Base-by-base conservation (phyloP, 2,888 invertebrate species). In the Falcaria lacertinaria region DNA sequence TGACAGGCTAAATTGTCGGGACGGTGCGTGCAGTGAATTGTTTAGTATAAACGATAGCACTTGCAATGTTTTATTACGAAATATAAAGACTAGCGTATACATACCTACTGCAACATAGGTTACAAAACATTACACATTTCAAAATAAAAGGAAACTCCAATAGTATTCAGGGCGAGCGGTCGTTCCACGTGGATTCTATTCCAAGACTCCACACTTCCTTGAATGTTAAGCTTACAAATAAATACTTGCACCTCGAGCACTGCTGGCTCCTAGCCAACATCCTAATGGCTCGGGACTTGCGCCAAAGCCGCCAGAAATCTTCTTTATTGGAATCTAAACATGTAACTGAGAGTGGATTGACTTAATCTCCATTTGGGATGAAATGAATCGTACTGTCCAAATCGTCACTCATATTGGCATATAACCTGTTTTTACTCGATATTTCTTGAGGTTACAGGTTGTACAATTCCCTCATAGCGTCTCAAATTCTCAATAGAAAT, bases 171-270 rank as follows among this genome's bases (percentile, higher is more conserved):
- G 62, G 60, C 50, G 44, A 59, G 63, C 65, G 69, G 65, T 74
- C 75, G 74, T 69, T 75, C 71, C 71, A 67, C 70, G 69, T 77
- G 79, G 70, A 71, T 73, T 77, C 85, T 86, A 85, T 86, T 88
- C 79, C 72, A 68, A 80, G 84, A 82, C 71, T 75, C 77, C 70
- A 72, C 79, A 85, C 86, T 87, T 89, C 86, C 87, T 84, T 80
- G 86, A 86, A 83, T 85, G 80, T 81, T 79, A 69, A 74, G 77
- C 77, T 82, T 75, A 86, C 83, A 80, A 85, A 87, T 83, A 86
- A 70, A 69, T 77, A 83, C 74, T 77, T 75, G 77, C 83, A 84
- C 80, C 80, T 82, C 74, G 76, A 69, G 65, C 63, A 65, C 47
- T 61, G 51, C 64, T 88, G 88, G 88, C 82, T 33, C 44, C 32